A percentile compares a stretch with the other conserved stretches of the same genome.
Conservation (phyloP, 2,888 invertebrate genomes). For the Neelides folsomi region DNA sequence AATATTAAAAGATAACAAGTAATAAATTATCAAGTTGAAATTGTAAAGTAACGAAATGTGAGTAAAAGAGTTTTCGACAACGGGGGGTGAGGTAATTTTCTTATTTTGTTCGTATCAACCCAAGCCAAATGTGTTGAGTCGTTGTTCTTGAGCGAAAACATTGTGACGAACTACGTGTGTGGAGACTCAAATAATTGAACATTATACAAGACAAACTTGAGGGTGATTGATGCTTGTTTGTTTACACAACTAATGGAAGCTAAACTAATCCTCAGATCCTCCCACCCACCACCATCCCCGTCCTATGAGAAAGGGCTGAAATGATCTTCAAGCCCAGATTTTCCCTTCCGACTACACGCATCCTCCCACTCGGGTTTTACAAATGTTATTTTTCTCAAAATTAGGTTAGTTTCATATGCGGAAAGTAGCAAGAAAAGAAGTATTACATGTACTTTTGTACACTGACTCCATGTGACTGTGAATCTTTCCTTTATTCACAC, state of each 20-base stretch:
- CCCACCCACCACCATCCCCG: too few relatives aligned
- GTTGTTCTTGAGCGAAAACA: not conserved
- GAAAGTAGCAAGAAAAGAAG: too few relatives aligned
- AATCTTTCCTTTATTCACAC: too few relatives aligned
- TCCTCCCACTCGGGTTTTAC: conserved; percentile 12
- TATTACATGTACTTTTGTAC: too few relatives aligned
- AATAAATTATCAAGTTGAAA: not conserved
- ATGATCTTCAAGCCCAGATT: not conserved
- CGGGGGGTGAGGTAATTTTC: not conserved
- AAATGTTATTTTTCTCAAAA: conserved; percentile 11
- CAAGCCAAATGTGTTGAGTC: not conserved
- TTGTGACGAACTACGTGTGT: conserved; percentile 10
- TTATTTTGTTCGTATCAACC: not conserved
- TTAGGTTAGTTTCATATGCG: conserved; percentile 5
- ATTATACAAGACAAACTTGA: conserved; percentile 6
- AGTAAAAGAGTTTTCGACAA: not conserved
- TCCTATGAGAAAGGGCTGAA: conserved; percentile 4
- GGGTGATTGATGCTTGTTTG: conserved; percentile 32
- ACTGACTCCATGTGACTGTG: too few relatives aligned
- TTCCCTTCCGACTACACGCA: conserved; percentile 3
- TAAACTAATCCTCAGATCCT: conserved; percentile 8
- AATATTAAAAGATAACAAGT: too few relatives aligned
- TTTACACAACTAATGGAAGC: conserved; percentile 33
- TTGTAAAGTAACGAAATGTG: not conserved
- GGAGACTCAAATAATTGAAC: conserved; percentile 6